These are phyloP conservation scores for Volucella zonaria DNA, from an alignment of 2,888 invertebrate genomes.

Conservation along the genomic window DNA sequence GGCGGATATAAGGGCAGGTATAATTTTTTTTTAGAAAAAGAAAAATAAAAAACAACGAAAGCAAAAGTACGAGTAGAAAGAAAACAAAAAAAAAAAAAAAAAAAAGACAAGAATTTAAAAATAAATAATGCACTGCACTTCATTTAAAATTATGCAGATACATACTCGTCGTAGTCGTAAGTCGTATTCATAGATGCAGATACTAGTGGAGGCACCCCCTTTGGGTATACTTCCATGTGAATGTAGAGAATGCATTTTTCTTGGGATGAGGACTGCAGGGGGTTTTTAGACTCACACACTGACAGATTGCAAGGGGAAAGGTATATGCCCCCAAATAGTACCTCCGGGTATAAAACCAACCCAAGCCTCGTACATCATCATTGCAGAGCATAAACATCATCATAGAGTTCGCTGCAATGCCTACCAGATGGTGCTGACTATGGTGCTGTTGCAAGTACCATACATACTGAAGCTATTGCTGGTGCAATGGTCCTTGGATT, in stretches of 20 bases:
- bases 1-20: constrained; percentile 4
- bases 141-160: constrained; percentile 66
- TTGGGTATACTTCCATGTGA: not conserved
- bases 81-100: constrained; percentile 11
- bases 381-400: constrained; percentile 38
- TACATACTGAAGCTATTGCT: not conserved
- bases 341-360: constrained; percentile 9
- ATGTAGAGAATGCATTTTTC: constrained; percentile 25
- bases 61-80: constrained; percentile 10
- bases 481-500: constrained; percentile 60
- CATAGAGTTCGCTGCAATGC: not conserved
- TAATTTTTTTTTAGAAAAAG: constrained; percentile 15
- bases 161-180: constrained; percentile 17
- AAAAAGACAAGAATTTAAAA: constrained; percentile 56
- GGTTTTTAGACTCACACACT: not conserved
- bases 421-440: constrained; percentile 6
- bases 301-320: constrained; percentile 30
- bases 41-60: not conserved
- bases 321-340: constrained; percentile 47
- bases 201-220: constrained; percentile 39
- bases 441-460: not conserved
- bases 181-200: constrained; percentile 38
- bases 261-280: not conserved
- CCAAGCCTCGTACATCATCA: constrained; percentile 3
- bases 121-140: constrained; percentile 72